Conservation (phyloP, 2,797 vertebrate genomes). For the Margarornis squamiger region DNA sequence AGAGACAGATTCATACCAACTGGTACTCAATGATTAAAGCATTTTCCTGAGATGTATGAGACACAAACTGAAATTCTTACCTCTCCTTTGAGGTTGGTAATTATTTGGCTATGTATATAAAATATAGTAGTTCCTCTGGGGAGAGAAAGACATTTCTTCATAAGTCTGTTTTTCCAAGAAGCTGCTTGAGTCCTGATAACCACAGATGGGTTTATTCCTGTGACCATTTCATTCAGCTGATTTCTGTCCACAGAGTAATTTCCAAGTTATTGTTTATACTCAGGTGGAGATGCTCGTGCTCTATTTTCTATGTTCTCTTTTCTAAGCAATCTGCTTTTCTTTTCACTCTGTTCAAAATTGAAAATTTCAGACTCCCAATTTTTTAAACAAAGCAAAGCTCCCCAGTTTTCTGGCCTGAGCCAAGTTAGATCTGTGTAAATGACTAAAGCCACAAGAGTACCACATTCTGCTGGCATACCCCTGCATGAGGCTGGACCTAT, state of each 20-base stretch:
- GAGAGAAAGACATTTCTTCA: background rate
- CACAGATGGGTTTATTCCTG: background rate
- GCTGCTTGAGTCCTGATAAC: background rate
- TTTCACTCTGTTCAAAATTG: background rate
- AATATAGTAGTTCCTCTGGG: background rate
- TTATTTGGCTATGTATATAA: background rate
- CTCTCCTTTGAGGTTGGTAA: background rate
- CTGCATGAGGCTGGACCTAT: background rate
- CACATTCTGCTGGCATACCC: background rate
- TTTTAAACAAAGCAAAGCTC: background rate
- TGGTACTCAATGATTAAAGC: background rate
- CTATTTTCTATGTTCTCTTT: background rate
- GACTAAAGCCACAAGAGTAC: background rate
- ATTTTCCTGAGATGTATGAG: background rate
- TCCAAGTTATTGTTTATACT: background rate
- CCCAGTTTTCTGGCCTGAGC: background rate
- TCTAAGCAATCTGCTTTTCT: background rate
- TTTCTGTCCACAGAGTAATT: background rate
- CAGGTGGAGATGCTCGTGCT: background rate
- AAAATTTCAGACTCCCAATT: background rate
- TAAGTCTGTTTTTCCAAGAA: background rate
- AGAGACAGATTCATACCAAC: background rate
- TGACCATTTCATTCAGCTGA: background rate
- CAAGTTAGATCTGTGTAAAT: background rate
- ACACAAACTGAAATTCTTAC: background rate